Conservation (phyloP, 1,140 invertebrate genomes). For the Drosophila rufa region DNA sequence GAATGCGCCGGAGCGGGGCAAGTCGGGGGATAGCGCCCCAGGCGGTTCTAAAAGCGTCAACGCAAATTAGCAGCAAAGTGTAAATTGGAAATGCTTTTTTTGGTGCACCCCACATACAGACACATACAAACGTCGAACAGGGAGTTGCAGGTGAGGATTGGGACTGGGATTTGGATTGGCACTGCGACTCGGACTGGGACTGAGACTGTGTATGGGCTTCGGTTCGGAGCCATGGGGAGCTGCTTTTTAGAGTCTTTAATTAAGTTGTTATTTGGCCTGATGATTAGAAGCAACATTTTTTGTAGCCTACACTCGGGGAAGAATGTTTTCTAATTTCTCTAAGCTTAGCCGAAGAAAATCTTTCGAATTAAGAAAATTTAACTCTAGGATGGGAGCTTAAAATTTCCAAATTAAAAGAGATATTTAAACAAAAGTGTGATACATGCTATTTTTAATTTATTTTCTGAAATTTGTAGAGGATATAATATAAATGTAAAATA, state of each 20-base stretch:
- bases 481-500: no score
- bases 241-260: slow-evolving; percentile 78
- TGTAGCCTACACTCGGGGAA: slow-evolving; percentile 21
- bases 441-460: no score
- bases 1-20: slow-evolving; percentile 48
- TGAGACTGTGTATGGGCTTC: not conserved
- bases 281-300: slow-evolving; percentile 76
- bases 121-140: slow-evolving; percentile 33
- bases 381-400: no score
- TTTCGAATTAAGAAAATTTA: not conserved
- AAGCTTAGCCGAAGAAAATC: not conserved
- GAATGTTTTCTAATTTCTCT: not conserved
- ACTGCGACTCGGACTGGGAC: not conserved
- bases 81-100: slow-evolving; percentile 84
- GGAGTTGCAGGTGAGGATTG: slow-evolving; percentile 28
- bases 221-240: slow-evolving; percentile 28
- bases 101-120: slow-evolving; percentile 73
- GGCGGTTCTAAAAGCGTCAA: slow-evolving; percentile 83
- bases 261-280: slow-evolving; percentile 77
- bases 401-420: no score
- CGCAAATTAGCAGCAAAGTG: slow-evolving; percentile 83
- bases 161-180: slow-evolving; percentile 1
- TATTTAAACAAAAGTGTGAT: no score
- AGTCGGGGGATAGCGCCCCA: slow-evolving; percentile 59
- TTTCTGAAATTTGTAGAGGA: no score